Evolutionary conservation across 2,113 vertebrate species (phyloP), one percentile per base, ranked within the genome.

Genomic region (Siniperca chuatsi): DNA sequence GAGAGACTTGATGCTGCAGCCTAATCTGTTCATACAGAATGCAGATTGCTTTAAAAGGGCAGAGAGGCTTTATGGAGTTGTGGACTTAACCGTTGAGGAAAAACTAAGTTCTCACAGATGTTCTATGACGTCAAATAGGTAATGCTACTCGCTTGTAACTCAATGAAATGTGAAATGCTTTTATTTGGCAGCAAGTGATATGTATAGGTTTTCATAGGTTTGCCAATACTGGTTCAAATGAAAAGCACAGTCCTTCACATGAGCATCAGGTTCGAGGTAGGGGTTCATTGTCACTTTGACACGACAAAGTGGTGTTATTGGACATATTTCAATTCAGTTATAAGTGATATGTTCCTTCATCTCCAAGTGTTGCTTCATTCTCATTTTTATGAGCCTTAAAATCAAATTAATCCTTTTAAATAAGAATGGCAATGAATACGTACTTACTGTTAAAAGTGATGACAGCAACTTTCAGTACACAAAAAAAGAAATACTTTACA

Each of bases 71-170:
- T 33, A 40, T 62, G 58, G 80, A 78, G 69, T 33, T 21, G 60
- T 76, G 69, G 71, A 86, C 61, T 75, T 15, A 10, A 50, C 77
- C 1, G 29, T 21, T 33, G 29, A 87, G 82, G 82, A 83, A 89
- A 87, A 84, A 75, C 48, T 46, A 87, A 85, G 77, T 80, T 92
- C 85, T 87, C 80, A 79, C 79, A 88, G 83, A 88, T 92, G 83
- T 86, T 74, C 8, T 1, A 11, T 81, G 88, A 83, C 23, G 75
- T 85, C n/a, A 82, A 87, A 65, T 10, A 44, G 46, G 10, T 20
- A 68, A 40, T 35, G 60, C 58, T 11, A 42, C 60, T 50, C 16
- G 15, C 64, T 35, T 64, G 37, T 58, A 21, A 44, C 75, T 79
- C 64, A 35, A 20, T 57, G 57, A 83, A 77, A 62, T 67, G 25